phyloP scores from a whole-genome alignment of 2,888 invertebrate genomes.

The Orchesellides sinensis region DNA sequence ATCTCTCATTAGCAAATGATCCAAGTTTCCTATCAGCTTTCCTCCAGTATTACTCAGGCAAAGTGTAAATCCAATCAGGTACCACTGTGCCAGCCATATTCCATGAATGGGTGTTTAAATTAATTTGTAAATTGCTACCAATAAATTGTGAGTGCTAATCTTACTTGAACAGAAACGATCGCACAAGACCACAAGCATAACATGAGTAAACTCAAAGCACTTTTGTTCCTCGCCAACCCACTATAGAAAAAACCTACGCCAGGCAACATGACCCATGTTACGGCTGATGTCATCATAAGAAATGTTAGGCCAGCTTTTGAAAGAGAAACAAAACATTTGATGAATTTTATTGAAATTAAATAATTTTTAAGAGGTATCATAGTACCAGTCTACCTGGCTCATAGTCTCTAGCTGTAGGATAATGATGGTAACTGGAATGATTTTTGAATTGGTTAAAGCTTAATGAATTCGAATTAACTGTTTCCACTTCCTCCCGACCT shows the following conservation, averaged over 20 bases:
- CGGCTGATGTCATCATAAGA: constrained; percentile 54
- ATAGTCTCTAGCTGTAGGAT: constrained; percentile 31
- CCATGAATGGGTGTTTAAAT: too few species aligned
- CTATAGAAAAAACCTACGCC: constrained; percentile 72
- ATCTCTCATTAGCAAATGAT: constrained; percentile 56
- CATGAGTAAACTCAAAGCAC: constrained; percentile 66
- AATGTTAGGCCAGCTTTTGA: constrained; percentile 34
- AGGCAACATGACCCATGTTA: constrained; percentile 70
- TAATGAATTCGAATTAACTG: neutral
- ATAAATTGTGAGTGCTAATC: neutral
- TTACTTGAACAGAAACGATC: constrained; percentile 70
- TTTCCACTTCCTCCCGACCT: neutral
- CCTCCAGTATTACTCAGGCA: constrained; percentile 51
- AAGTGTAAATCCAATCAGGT: constrained; percentile 67
- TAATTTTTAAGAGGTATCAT: neutral
- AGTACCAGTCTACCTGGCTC: constrained; percentile 34
- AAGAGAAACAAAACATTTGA: neutral
- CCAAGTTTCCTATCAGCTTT: constrained; percentile 66
- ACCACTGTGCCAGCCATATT: too few species aligned
- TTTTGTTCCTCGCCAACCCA: constrained; percentile 67
- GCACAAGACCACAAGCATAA: constrained; percentile 68
- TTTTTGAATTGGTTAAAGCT: neutral
- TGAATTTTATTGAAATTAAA: neutral
- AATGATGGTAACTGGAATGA: constrained; percentile 46
- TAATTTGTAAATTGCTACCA: neutral